Conservation (phyloP, 53 echinoderm and acorn worm species). For the Apostichopus leukothele region DNA sequence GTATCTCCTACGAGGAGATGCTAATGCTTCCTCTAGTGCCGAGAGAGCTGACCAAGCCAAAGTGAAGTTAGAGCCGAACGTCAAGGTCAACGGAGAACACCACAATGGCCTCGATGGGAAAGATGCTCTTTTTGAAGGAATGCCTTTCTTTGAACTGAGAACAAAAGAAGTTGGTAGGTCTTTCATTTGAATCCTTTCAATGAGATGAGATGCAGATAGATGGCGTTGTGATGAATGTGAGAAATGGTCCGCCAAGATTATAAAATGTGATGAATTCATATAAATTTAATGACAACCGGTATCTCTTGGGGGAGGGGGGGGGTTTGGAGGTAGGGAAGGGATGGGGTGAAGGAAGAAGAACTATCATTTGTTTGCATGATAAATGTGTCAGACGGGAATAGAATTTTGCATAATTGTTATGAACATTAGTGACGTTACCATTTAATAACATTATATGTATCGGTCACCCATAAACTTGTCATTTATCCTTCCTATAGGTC, state of each 20-base stretch:
- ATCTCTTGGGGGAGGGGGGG: too few species aligned
- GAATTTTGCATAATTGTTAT: too few species aligned
- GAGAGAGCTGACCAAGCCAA: neutral
- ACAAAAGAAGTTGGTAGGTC: slow-evolving; percentile 90
- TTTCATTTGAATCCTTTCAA: neutral
- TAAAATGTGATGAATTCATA: neutral
- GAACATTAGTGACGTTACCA: too few species aligned
- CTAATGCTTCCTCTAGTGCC: slow-evolving; percentile 38
- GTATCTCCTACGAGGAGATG: slow-evolving; percentile 78
- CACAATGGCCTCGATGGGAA: slow-evolving; percentile 64
- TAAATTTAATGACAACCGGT: too few species aligned
- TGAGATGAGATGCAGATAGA: neutral
- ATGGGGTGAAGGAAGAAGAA: neutral
- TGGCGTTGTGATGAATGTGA: neutral
- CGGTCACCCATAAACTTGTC: neutral
- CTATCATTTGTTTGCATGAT: neutral
- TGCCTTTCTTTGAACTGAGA: slow-evolving; percentile 94
- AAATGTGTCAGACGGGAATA: too few species aligned
- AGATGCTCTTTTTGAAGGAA: slow-evolving; percentile 93
- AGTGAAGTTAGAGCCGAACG: slow-evolving; percentile 34
- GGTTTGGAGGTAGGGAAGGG: neutral
- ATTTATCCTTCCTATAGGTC: slow-evolving; percentile 57
- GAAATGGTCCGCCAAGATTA: neutral
- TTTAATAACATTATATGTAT: neutral
- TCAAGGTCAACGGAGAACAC: slow-evolving; percentile 61